Percentiles rank a stretch among this genome's conserved stretches.
phyloP scores from a whole-genome alignment of 2,113 vertebrate genomes.

The Verasper variegatus region DNA sequence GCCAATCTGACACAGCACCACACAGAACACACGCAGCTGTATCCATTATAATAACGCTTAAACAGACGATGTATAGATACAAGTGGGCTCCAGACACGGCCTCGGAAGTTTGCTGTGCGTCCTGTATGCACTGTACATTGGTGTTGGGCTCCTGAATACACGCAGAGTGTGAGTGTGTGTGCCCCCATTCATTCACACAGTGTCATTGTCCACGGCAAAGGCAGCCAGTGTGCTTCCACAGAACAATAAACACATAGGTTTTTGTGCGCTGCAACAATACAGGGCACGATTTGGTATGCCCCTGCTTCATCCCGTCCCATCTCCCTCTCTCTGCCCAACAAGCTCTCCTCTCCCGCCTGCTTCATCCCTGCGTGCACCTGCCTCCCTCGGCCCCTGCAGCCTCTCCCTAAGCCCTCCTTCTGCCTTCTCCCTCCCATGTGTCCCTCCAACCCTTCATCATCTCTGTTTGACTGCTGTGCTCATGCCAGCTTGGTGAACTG shows the following conservation, averaged over 20 bases:
- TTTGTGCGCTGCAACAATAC: conserved; percentile 78
- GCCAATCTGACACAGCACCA: background rate
- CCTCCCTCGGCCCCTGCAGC: conserved; percentile 18
- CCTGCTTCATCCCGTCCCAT: conserved; percentile 64
- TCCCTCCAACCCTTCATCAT: conserved; percentile 56
- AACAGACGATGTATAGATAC: conserved; percentile 13
- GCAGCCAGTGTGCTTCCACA: conserved; percentile 73
- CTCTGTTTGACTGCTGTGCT: conserved; percentile 65
- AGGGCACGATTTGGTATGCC: conserved; percentile 53
- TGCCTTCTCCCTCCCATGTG: conserved; percentile 41
- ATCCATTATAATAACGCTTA: background rate
- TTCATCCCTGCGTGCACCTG: conserved; percentile 54
- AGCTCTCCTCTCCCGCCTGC: conserved; percentile 23
- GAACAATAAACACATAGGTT: conserved; percentile 78
- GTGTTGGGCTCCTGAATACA: conserved; percentile 54
- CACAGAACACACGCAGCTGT: background rate
- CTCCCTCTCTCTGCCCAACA: conserved; percentile 50
- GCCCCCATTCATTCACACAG: conserved; percentile 71
- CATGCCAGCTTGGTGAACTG: conserved; percentile 75
- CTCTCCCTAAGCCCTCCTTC: conserved; percentile 26
- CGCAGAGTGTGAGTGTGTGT: conserved; percentile 39
- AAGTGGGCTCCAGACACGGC: conserved; percentile 47
- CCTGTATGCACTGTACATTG: conserved; percentile 41
- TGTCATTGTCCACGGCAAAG: conserved; percentile 73
- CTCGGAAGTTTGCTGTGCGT: conserved; percentile 9